Percentiles rank a stretch among this genome's conserved stretches.
These are phyloP conservation scores for Micropterix aruncella DNA, from an alignment of 2,888 invertebrate species.

Conservation along the genomic window DNA sequence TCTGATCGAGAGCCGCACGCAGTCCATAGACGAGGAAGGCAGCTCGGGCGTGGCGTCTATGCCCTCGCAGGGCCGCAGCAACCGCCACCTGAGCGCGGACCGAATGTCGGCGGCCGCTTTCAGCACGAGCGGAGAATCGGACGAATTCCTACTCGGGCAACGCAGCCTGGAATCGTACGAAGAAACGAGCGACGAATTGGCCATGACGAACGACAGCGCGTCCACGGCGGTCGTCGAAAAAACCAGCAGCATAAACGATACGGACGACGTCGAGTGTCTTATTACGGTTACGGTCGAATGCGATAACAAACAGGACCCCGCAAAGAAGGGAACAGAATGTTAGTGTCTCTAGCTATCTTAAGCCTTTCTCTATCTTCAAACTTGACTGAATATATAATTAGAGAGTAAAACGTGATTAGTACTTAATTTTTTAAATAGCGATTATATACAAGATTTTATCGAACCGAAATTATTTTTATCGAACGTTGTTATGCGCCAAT, in stretches of 20 bases:
- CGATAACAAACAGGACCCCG: conserved; percentile 8
- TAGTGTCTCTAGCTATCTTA: conserved; percentile 3
- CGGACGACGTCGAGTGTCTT: conserved; percentile 11
- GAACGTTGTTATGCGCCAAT: too few relatives aligned
- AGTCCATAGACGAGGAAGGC: conserved; percentile 9
- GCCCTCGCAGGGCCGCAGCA: conserved; percentile 1
- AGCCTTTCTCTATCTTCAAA: background rate
- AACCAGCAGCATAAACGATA: conserved; percentile 9
- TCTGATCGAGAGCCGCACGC: conserved; percentile 10
- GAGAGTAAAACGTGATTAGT: background rate
- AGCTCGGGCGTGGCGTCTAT: conserved; percentile 3
- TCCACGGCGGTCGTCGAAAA: conserved; percentile 12
- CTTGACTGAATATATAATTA: background rate
- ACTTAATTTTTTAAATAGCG: background rate
- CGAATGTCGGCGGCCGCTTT: conserved; percentile 12
- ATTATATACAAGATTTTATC: too few relatives aligned
- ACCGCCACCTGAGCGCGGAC: conserved; percentile 11
- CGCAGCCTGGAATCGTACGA: conserved; percentile 12
- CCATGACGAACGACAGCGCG: conserved; percentile 11
- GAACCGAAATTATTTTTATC: too few relatives aligned
- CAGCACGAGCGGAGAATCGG: conserved; percentile 12
- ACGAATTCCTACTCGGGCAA: conserved; percentile 11
- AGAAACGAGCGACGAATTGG: conserved; percentile 12
- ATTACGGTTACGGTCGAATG: conserved; percentile 10
- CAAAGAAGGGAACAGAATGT: conserved; percentile 6